These are phyloP conservation scores for Anhinga rufa DNA, from an alignment of 2,113 vertebrate species.

Conservation along the genomic window DNA sequence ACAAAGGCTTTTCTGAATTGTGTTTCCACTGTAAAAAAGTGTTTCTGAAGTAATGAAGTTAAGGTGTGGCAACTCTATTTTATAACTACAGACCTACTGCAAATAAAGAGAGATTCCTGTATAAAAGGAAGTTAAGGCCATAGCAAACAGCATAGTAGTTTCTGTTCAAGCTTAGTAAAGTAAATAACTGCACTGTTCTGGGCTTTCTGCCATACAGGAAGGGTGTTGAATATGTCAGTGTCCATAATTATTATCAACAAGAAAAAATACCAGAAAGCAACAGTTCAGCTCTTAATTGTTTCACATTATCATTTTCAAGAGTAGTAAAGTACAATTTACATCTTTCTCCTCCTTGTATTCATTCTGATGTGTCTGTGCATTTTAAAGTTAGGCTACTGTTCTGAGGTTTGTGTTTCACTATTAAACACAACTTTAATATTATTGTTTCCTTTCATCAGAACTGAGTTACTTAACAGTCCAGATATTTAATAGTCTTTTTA, in stretches of 20 bases:
- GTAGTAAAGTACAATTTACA: neutral
- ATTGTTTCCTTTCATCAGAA: neutral
- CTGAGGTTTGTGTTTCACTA: neutral
- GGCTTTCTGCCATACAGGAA: slow-evolving; percentile 75
- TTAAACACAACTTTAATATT: neutral
- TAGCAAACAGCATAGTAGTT: slow-evolving; percentile 62
- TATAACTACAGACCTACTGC: neutral
- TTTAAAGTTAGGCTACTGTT: neutral
- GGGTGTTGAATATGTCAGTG: slow-evolving; percentile 61
- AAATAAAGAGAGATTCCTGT: slow-evolving; percentile 8
- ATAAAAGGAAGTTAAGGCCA: slow-evolving; percentile 76
- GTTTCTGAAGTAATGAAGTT: neutral
- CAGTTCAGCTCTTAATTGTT: slow-evolving; percentile 28
- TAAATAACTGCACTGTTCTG: slow-evolving; percentile 72
- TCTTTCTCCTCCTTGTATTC: neutral
- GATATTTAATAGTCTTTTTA: neutral
- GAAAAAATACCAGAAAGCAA: slow-evolving; percentile 55
- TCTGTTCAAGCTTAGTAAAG: slow-evolving; percentile 68
- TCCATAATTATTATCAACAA: slow-evolving; percentile 57
- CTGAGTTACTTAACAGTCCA: neutral
- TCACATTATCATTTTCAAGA: neutral
- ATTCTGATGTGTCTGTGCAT: neutral
- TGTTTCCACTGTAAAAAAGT: neutral
- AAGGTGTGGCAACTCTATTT: slow-evolving; percentile 39
- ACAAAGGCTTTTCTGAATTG: neutral